These are phyloP conservation scores for Phyllotreta cruciferae DNA, from an alignment of 2,888 invertebrate species.

Conservation along the genomic window DNA sequence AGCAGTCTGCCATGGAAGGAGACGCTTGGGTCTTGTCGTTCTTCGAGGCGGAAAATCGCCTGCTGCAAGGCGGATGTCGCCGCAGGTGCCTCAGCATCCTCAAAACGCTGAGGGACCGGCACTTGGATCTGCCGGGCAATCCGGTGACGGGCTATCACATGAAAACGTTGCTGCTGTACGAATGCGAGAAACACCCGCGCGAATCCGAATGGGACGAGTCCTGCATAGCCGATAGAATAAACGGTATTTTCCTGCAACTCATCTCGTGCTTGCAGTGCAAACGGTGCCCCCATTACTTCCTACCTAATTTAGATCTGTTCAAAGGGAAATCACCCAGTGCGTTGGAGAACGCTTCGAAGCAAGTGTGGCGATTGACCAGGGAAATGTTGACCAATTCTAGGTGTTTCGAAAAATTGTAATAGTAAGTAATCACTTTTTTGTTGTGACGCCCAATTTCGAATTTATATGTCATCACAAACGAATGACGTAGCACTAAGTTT, in stretches of 20 bases:
- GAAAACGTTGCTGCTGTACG: conserved; percentile 79
- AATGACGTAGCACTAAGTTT: too few species aligned
- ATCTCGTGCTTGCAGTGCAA: conserved; percentile 86
- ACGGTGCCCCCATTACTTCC: conserved; percentile 83
- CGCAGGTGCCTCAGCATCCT: conserved; percentile 76
- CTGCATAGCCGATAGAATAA: conserved; percentile 78
- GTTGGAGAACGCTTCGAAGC: conserved; percentile 80
- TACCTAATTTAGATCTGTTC: conserved; percentile 82
- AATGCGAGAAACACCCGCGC: conserved; percentile 85
- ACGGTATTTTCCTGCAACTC: conserved; percentile 81
- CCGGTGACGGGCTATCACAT: conserved; percentile 80
- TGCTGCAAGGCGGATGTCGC: conserved; percentile 71
- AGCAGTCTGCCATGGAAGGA: conserved; percentile 80
- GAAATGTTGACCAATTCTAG: conserved; percentile 81
- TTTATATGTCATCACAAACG: not conserved
- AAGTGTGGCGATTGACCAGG: conserved; percentile 79
- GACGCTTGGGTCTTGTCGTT: conserved; percentile 87
- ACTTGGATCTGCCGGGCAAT: conserved; percentile 76
- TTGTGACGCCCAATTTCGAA: conserved; percentile 5
- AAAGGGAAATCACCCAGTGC: conserved; percentile 78
- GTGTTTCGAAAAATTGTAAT: conserved; percentile 77
- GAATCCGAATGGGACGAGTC: conserved; percentile 84
- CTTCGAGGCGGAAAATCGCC: conserved; percentile 76
- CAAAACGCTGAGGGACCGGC: conserved; percentile 79
- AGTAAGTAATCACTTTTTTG: conserved; percentile 37